These are phyloP conservation scores for Propithecus perrieri DNA, from an alignment of 2,797 vertebrate species.

Conservation along the genomic window DNA sequence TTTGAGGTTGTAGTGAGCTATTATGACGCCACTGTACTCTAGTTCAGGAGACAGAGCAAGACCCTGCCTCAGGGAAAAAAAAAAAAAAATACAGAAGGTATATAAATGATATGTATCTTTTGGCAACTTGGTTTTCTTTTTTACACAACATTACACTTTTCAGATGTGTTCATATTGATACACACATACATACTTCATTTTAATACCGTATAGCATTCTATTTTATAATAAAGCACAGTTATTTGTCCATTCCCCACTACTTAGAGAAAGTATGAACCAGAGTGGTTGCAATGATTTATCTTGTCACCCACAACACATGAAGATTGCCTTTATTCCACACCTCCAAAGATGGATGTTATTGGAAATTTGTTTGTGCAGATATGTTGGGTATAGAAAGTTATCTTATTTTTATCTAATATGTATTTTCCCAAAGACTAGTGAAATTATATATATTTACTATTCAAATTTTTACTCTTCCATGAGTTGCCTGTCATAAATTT, in stretches of 20 bases:
- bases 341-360: neutral
- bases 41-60: no score
- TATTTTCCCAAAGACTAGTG: neutral
- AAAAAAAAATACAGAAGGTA: neutral
- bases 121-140: neutral
- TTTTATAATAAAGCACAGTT: neutral
- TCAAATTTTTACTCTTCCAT: neutral
- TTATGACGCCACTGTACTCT: no score
- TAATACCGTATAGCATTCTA: neutral
- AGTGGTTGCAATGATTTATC: neutral
- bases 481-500: neutral
- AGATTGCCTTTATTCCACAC: neutral
- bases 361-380: constrained; percentile 6
- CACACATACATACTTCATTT: neutral
- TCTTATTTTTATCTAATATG: constrained; percentile 1
- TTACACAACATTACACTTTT: neutral
- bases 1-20: no score
- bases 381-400: neutral
- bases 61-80: no score
- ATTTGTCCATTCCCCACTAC: neutral
- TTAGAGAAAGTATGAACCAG: neutral
- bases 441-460: neutral
- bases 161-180: neutral
- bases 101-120: neutral
- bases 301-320: neutral